phyloP scores from a whole-genome alignment of 2,113 vertebrate genomes.

The Ibidorhyncha struthersii region DNA sequence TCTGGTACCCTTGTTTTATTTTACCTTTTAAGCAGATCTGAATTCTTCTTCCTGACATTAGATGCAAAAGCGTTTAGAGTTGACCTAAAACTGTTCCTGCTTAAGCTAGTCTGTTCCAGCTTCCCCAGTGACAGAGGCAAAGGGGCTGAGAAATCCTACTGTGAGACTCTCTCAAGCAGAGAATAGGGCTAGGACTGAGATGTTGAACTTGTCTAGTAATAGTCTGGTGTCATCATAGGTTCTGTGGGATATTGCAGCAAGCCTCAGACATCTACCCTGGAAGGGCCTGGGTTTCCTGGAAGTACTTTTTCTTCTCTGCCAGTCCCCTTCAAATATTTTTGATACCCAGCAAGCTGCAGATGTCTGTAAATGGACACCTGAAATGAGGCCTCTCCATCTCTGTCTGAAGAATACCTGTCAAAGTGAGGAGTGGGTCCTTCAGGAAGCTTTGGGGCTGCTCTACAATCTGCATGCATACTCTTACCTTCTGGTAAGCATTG shows the following conservation, averaged over 20 bases:
- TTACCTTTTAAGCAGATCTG: not conserved
- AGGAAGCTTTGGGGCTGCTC: not conserved
- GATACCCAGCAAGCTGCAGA: not conserved
- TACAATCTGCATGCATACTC: too few relatives aligned
- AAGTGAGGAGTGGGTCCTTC: not conserved
- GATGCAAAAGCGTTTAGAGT: not conserved
- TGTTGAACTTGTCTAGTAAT: not conserved
- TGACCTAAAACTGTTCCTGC: not conserved
- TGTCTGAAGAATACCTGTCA: not conserved
- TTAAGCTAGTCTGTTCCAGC: not conserved
- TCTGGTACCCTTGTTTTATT: not conserved
- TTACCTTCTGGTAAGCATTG: too few relatives aligned
- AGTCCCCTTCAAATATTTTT: not conserved
- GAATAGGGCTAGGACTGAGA: not conserved
- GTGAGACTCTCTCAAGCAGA: not conserved
- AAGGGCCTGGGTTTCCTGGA: not conserved
- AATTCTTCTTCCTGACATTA: not conserved
- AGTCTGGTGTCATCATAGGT: not conserved
- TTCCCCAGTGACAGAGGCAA: not conserved
- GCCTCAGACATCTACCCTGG: not conserved
- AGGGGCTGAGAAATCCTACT: not conserved
- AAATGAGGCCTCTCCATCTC: not conserved
- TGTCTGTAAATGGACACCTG: not conserved
- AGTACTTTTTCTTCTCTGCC: not conserved
- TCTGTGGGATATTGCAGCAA: not conserved